Evolutionary conservation across 2,797 vertebrate species (phyloP).

Genomic region (Pangasius sanitwongsei): DNA sequence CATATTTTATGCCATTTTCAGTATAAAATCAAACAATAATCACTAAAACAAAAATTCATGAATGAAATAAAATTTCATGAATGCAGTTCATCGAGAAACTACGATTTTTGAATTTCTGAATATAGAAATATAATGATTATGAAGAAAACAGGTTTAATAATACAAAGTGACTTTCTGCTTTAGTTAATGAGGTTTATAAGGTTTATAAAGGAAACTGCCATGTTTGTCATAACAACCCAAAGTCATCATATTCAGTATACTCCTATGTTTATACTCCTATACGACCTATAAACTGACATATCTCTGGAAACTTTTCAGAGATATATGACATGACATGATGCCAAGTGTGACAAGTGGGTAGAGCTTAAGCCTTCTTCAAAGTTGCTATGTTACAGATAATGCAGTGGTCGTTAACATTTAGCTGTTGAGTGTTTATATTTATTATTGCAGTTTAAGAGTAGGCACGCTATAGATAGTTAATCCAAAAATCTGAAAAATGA

Average conservation of each 20-base stretch:
- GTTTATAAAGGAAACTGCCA: neutral
- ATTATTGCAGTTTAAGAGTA: neutral
- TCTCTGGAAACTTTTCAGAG: neutral
- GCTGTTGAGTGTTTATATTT: neutral
- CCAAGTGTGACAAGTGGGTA: neutral
- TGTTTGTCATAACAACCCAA: neutral
- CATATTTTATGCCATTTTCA: neutral
- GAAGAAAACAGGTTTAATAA: neutral
- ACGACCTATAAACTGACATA: neutral
- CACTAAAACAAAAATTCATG: neutral
- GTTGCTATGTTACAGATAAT: neutral
- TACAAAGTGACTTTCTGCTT: neutral
- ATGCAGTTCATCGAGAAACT: neutral
- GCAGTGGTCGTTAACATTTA: neutral
- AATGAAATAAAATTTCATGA: neutral
- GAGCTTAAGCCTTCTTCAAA: neutral
- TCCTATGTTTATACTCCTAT: too few species aligned
- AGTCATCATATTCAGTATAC: too few species aligned
- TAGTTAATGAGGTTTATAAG: neutral
- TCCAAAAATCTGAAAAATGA: neutral
- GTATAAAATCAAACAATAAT: neutral
- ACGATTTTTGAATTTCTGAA: neutral
- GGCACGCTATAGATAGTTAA: neutral
- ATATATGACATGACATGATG: neutral
- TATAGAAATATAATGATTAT: neutral